Base-by-base conservation (phyloP, 2,113 vertebrate species). In the Catharus bicknelli region DNA sequence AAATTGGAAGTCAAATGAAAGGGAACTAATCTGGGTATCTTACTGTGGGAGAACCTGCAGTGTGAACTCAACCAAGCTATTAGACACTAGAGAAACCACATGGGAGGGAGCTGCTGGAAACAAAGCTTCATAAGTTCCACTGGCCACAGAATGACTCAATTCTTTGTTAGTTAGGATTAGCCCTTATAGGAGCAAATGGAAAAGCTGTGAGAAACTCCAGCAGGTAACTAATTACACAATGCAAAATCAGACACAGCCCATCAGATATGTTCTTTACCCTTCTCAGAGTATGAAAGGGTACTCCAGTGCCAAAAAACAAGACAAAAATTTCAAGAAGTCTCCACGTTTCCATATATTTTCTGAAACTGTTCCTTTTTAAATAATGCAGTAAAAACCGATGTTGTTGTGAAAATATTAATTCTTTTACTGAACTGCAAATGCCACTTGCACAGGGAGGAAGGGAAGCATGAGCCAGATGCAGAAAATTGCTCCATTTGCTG, bases 191-290 rank as follows among this genome's bases (percentile, higher is more conserved):
- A 94, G 42, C 83, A 93, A 95, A 93, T 95, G 68, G 93, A 88
- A 92, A 95, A 94, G 91, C 93, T 88, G 88, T 54, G 93, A 95
- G 94, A 78, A 86, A 61, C 93, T 95, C 91, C 94, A 95, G 91
- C 77, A 91, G 91, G 94, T 95, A 94, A 83, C 94, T 95, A 94
- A 95, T 96, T 95, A 61, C 87, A 87, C 82, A 67, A 80, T 48
- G 51, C 90, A 80, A 90, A 96, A 92, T 91, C 94, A 94, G 95
- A 59, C 75, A 51, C 63, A 92, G 45, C 29, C 61, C 43, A 45
- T 93, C 75, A 67, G 67, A 90, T 74, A 70, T 3, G 40, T 80
- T 89, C 82, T 77, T 42, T 69, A 32, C 13, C 16, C 30, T 12
- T 61, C 68, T 77, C 72, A 68, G 48, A 74, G 32, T 47, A 64